Evolutionary conservation across 2,888 invertebrate genomes (phyloP), one percentile per base, ranked within the genome.

Genomic region (Tinea pellionella): DNA sequence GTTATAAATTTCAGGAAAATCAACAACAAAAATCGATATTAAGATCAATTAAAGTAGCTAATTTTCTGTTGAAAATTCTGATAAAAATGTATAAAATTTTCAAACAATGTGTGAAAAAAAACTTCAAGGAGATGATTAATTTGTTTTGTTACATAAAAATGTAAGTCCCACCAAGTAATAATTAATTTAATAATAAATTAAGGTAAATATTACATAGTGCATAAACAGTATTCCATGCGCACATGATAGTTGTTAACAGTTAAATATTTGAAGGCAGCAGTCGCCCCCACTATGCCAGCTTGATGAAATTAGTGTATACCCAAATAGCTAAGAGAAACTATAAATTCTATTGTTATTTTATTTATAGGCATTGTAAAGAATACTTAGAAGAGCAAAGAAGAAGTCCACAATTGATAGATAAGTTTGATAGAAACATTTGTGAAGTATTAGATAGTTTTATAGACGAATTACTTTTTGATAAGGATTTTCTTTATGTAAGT

Each of bases 41-140:
- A n/a, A 76, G 88, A 62, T 78, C 80, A 42, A 65, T 89, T 6
- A 89, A 89, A 75, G 74, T 89, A 6, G 73, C 82, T 7, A 82
- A 77, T 65, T 89, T 90, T 64, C 76, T 78, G 1, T 67, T 89
- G 0, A 89, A 89, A 68, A 81, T 89, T 65, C 67, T 86, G 60
- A 61, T 82, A 13, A 88, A 81, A 69, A 66, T 88, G 2, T 81
- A 76, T 62, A 77, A 71, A 30, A 74, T 77, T 18, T 87, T 87
- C 64, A 77, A 69, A 62, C 65, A 70, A 59, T 67, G 71, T 2
- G 61, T 64, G 1, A 62, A 59, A 1, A 75, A 71, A 57, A 70
- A 78, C 60, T 69, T 73, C 61, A 61, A 65, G 0, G 59, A 66
- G 61, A 64, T 84, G 55, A 13, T 80, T 3, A 68, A 77, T 9